Evolutionary conservation across 1,140 invertebrate genomes (phyloP).

Genomic region (Metopolophium dirhodum): DNA sequence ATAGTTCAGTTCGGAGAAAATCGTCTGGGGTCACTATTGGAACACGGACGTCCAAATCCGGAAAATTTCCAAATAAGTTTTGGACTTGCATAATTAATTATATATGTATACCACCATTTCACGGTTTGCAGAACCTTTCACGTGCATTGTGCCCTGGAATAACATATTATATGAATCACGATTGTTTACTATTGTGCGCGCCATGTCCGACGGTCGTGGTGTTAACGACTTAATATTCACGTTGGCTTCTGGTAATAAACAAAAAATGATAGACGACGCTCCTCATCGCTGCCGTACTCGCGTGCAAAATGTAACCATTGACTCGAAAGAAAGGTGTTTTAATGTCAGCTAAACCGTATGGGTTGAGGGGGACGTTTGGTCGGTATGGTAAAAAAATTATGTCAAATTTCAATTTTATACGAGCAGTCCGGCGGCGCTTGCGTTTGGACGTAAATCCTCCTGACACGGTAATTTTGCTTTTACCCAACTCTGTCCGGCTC

Average conservation of each 20-base stretch:
- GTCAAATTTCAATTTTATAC: constrained; percentile 1
- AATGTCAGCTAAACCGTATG: not conserved
- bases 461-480: constrained; percentile 6
- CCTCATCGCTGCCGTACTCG: not conserved
- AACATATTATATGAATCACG: not conserved
- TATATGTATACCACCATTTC: not conserved
- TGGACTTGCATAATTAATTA: constrained; percentile 4
- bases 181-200: not conserved
- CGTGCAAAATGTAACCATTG: not conserved
- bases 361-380: not conserved
- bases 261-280: not conserved
- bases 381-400: not conserved
- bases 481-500: not conserved
- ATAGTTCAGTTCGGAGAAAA: not conserved
- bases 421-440: not conserved
- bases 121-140: not conserved
- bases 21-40: not conserved
- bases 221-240: not conserved
- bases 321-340: not conserved
- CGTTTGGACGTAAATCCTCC: not conserved
- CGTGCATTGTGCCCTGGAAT: not conserved
- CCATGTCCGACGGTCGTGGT: not conserved
- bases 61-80: not conserved
- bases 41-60: not conserved
- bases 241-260: not conserved